Evolutionary conservation across 2,113 vertebrate species (phyloP), one percentile per base, ranked within the genome.

Genomic region (Ceyx margarethae): DNA sequence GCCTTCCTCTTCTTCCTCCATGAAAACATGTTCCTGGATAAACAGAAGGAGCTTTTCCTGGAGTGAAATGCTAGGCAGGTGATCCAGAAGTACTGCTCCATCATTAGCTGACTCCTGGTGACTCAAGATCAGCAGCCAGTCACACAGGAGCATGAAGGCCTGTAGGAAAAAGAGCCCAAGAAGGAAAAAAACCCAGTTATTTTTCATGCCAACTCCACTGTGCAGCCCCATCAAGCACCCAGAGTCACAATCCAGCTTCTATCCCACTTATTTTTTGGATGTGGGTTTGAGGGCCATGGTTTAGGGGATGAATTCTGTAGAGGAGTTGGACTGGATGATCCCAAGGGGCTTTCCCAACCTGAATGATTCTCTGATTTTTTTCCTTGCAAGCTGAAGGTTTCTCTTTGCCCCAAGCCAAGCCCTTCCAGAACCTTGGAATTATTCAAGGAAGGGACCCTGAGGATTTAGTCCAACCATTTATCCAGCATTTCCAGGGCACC

Each of bases 81-180:
- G 98, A 64, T 97, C 90, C 57, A 98, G 92, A 3, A 97, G 95
- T 50, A 92, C 90, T 82, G 97, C 96, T 83, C 96, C 72, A 3
- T 96, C 96, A 96, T 97, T 96, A 82, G 96, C 87, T n/a, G 97
- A 97, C 17, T 97, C 94, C 97, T 98, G 98, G 95, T 98, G 98
- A 82, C 97, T 98, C 68, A 98, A 97, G 94, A 98, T 98, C 26
- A 97, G 97, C 91, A 99, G 97, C 65, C 98, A 95, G 71, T 99
- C 99, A 79, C 98, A 99, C 22, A 99, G 95, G 14, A 98, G 97
- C 90, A 98, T 84, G 69, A 99, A 99, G 23, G 98, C 98, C 99
- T 99, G 87, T n/a, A 79, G 65, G 20, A 90, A 90, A 88, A 25
- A 85, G 90, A 92, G 43, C 8, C 93, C 90, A 69, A 85, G 33